Conservation (phyloP, 1,140 invertebrate genomes). For the Hestina assimilis region DNA sequence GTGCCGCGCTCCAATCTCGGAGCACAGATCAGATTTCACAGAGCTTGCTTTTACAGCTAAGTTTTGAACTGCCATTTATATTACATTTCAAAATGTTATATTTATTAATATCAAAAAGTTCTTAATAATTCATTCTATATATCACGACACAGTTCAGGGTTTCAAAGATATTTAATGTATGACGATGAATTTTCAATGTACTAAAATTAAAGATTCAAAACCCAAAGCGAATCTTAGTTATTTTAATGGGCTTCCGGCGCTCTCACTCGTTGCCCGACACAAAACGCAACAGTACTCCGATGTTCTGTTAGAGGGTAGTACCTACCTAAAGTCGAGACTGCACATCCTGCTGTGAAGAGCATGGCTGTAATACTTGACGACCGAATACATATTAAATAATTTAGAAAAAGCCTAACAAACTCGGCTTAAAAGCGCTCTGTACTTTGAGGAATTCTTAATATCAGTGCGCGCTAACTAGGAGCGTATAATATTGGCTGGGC, state of each 20-base stretch:
- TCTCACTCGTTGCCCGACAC: too few species aligned
- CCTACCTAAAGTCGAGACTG: too few species aligned
- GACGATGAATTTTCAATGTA: too few species aligned
- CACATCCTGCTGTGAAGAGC: background rate
- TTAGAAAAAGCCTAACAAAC: background rate
- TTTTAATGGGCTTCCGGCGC: too few species aligned
- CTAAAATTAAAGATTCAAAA: too few species aligned
- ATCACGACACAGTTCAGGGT: too few species aligned
- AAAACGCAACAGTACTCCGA: too few species aligned
- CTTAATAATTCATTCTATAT: too few species aligned
- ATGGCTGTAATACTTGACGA: background rate
- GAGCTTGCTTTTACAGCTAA: background rate
- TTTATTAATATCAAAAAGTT: too few species aligned
- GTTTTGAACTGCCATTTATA: background rate
- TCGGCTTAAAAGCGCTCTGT: slow-evolving; percentile 37
- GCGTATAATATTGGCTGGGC: slow-evolving; percentile 69
- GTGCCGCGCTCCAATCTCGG: slow-evolving; percentile 69
- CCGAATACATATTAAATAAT: background rate
- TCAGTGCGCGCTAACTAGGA: slow-evolving; percentile 75
- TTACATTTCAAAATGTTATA: background rate
- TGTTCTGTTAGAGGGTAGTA: too few species aligned
- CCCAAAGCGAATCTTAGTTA: too few species aligned
- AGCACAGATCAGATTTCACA: slow-evolving; percentile 41
- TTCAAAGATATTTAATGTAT: too few species aligned
- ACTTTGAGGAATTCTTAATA: slow-evolving; percentile 73